A percentile compares a stretch with the other conserved stretches of the same genome.
These are phyloP conservation scores for Sebastes oblongus DNA, from an alignment of 2,797 vertebrate genomes.

Conservation along the genomic window DNA sequence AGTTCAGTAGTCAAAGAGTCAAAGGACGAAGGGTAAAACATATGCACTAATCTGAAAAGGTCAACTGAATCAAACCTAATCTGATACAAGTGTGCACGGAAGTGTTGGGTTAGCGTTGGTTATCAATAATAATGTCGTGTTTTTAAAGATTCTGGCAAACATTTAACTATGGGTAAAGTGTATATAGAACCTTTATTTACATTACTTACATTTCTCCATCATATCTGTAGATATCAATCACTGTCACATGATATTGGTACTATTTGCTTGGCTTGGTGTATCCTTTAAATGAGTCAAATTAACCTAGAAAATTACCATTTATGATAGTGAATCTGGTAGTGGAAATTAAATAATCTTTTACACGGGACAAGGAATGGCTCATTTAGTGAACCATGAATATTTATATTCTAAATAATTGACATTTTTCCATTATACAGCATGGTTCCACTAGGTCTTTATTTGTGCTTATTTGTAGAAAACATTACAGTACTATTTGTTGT, in stretches of 20 bases:
- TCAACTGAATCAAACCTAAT: slow-evolving; percentile 42
- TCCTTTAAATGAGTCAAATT: background rate
- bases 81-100: slow-evolving; percentile 13
- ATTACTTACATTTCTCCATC: background rate
- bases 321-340: background rate
- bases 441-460: background rate
- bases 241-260: background rate
- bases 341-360: background rate
- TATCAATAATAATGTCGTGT: background rate
- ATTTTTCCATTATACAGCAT: background rate
- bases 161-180: background rate
- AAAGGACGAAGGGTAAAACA: slow-evolving; percentile 55
- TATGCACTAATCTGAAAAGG: slow-evolving; percentile 55
- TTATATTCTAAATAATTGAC: background rate
- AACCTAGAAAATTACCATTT: background rate
- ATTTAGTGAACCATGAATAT: no score
- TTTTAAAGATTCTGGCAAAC: background rate
- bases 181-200: no score
- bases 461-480: background rate
- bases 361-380: background rate
- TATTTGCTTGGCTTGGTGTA: background rate
- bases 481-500: background rate
- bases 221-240: background rate
- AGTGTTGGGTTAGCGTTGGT: background rate
- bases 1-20: slow-evolving; percentile 56